Conservation (phyloP, 2,888 invertebrate genomes). For the Dascillus cervinus region DNA sequence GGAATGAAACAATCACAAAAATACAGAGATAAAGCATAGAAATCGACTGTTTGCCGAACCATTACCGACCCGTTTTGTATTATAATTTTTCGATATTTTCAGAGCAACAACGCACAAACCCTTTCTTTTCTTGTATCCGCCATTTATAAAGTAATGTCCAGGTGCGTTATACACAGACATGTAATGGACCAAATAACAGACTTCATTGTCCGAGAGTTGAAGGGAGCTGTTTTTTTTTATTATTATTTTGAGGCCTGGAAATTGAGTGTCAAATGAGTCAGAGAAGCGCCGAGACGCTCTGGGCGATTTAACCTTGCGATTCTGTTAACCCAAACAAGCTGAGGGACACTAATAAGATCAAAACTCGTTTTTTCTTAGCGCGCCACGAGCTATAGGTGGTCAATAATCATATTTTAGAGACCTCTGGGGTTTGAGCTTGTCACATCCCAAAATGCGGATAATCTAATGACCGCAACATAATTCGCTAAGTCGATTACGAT, state of each 20-base stretch:
- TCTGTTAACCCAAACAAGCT: conserved; percentile 24
- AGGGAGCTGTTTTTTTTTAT: conserved; percentile 14
- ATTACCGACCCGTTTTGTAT: conserved; percentile 24
- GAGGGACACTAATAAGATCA: conserved; percentile 26
- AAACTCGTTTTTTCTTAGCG: conserved; percentile 16
- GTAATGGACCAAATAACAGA: conserved; percentile 20
- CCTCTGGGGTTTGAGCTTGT: conserved; percentile 35
- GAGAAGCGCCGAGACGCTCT: conserved; percentile 11
- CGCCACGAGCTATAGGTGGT: conserved; percentile 31
- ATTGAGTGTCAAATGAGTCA: too few relatives aligned
- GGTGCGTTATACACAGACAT: conserved; percentile 20
- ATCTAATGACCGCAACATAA: conserved; percentile 23
- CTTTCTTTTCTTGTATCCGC: conserved; percentile 19
- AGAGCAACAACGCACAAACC: too few relatives aligned
- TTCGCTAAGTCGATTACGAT: too few relatives aligned
- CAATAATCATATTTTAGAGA: conserved; percentile 37
- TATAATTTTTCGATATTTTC: too few relatives aligned
- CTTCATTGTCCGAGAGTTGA: conserved; percentile 19
- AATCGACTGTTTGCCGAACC: conserved; percentile 21
- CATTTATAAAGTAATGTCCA: conserved; percentile 23
- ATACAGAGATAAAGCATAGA: conserved; percentile 19
- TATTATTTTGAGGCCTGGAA: too few relatives aligned
- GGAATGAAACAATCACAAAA: conserved; percentile 22
- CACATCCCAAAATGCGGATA: conserved; percentile 26
- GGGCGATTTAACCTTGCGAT: conserved; percentile 22